phyloP scores from a whole-genome alignment of 2,888 invertebrate genomes.

The Drosophila leonis region DNA sequence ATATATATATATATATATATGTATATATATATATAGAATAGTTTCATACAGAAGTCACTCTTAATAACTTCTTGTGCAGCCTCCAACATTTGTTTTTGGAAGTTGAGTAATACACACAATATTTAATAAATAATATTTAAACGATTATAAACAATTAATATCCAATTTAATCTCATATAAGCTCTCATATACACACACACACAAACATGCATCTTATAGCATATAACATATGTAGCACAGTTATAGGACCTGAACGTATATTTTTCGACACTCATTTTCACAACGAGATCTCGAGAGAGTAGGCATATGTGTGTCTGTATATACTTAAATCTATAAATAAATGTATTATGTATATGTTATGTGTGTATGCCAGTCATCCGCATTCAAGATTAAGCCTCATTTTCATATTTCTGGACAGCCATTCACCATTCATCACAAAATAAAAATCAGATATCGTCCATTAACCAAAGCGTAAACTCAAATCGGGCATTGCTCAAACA shows the following conservation, averaged over 20 bases:
- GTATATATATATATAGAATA: constrained; percentile 9
- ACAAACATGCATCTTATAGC: constrained; percentile 27
- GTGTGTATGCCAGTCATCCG: constrained; percentile 1
- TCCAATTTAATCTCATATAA: constrained; percentile 37
- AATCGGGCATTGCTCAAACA: constrained; percentile 34
- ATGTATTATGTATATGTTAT: constrained; percentile 9
- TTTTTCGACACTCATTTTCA: constrained; percentile 63
- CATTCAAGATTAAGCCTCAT: not conserved
- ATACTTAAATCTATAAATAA: constrained; percentile 11
- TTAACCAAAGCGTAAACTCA: constrained; percentile 11
- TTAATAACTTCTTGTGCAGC: constrained; percentile 37
- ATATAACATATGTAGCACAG: constrained; percentile 42
- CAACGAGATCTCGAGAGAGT: constrained; percentile 14
- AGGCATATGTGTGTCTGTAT: constrained; percentile 10
- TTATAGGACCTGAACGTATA: constrained; percentile 61
- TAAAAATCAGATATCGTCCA: constrained; percentile 47
- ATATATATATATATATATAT: constrained; percentile 15
- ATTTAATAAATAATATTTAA: constrained; percentile 21
- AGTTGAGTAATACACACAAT: constrained; percentile 25
- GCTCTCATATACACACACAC: constrained; percentile 25
- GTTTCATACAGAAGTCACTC: constrained; percentile 35
- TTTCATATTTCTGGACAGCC: not conserved
- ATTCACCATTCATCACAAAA: not conserved
- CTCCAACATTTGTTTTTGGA: constrained; percentile 30
- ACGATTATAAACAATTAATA: constrained; percentile 30